Base-by-base conservation (phyloP, 2,113 vertebrate species). In the Kobus ellipsiprymnus region DNA sequence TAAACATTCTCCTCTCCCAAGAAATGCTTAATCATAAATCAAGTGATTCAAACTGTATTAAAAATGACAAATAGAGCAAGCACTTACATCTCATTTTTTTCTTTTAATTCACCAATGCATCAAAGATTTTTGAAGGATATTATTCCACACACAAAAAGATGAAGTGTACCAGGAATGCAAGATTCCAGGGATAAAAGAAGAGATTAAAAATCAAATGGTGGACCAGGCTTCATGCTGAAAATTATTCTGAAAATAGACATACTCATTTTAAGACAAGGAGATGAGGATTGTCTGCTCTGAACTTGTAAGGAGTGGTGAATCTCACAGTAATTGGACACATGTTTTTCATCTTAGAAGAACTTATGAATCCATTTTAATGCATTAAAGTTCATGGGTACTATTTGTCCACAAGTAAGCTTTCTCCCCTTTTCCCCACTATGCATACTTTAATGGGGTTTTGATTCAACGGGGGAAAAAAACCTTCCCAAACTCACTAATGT, bases 21-120 rank as follows among this genome's bases (percentile, higher is more conserved):
- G 97, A 97, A 97, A 98, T 91, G 93, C 97, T 94, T 93, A 86
- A 95, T 97, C 98, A 96, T 98, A 98, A 98, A 98, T 98, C 98
- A 98, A 94, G 62, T 29, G 83, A 64, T 54, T 97, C 97, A 93
- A 93, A 97, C 91, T 0, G 15, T 97, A 98, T 98, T 98, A 97
- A 97, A 98, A 98, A 98, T 97, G 97, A 98, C 97, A 97, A 98
- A 98, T 95, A 97, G 96, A 98, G 97, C 90, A 91, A 97, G 97
- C 96, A 98, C 97, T 98, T 98, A 97, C 97, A 95, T 98, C 92
- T 98, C 96, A 97, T 98, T 98, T 97, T 97, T 98, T 92, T 62
- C 93, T 97, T 97, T 96, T 98, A 96, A 98, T 98, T 97, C 97
- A 97, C 96, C 71, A 74, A 91, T 87, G 96, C 96, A 98, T 97